Base-by-base conservation (phyloP, 2,888 invertebrate genomes). In the Bellardia bayeri region DNA sequence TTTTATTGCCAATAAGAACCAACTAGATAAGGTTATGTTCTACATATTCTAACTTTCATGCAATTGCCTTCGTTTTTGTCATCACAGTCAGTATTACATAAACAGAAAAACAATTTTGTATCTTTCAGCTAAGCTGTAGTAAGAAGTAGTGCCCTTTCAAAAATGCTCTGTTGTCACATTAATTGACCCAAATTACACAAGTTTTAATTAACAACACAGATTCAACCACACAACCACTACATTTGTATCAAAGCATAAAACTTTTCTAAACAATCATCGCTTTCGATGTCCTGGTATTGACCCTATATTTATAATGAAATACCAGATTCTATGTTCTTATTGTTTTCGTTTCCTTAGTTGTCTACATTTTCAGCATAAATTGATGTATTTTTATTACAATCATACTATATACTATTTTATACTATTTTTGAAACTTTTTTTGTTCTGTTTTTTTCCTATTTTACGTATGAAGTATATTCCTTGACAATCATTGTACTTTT, bases 401-500 rank as follows among this genome's bases (percentile, higher is more conserved):
- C 4, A 7, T 42, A 51, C 42, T n/a, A n/a, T n/a, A n/a, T n/a
- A n/a, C n/a, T n/a, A n/a, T 80, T 71, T 30, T 30, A 30, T 58
- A 30, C 58, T 51, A 14, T 33, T 23, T 61, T 33, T 16, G 56
- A 45, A n/a, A 13, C 9, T 37, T 56, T 45, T 69, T 2, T 45
- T 54, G 45, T 42, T 2, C 37, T 54, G 45, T 42, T 5, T 40
- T 42, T 23, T 23, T 58, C 16, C 14, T 58, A 14, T 68, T 2
- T 66, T 74, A 9, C n/a, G 13, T 40, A 75, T 33, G 5, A 16
- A 23, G n/a, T n/a, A 61, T 51, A 45, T 69, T 61, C 33, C 37
- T 30, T 72, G 78, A 78, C 54, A 72, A 56, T 72, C 37, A 72
- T 83, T 71, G 76, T 83, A 64, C 71, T 78, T 64, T 80, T 78